phyloP scores from a whole-genome alignment of 2,797 vertebrate species.

The Micromesistius poutassou region DNA sequence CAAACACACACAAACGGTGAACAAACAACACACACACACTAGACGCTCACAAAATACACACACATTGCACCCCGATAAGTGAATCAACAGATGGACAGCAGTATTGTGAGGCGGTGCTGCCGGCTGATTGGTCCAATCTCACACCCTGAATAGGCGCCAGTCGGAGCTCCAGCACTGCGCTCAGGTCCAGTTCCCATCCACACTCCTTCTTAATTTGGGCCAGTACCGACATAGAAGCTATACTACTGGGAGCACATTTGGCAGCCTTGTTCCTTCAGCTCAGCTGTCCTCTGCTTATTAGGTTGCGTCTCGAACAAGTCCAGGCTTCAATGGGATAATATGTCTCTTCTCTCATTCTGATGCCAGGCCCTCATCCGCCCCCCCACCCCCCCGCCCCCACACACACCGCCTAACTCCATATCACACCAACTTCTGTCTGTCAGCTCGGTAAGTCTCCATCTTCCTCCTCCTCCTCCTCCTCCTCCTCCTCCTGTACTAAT shows the following conservation, averaged over 20 bases:
- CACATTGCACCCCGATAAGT: constrained; percentile 48
- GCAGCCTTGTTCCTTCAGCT: constrained; percentile 51
- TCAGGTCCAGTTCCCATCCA: constrained; percentile 47
- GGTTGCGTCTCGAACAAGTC: constrained; percentile 47
- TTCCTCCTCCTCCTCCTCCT: no score
- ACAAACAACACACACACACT: constrained; percentile 14
- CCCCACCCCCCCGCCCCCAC: background rate
- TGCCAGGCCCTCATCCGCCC: constrained; percentile 4
- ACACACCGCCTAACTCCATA: background rate
- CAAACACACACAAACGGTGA: constrained; percentile 6
- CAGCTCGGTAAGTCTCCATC: no score
- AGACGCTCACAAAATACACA: constrained; percentile 14
- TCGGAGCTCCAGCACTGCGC: constrained; percentile 43
- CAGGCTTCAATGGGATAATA: constrained; percentile 40
- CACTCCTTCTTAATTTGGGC: constrained; percentile 70
- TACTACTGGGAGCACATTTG: constrained; percentile 46
- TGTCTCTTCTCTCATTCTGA: constrained; percentile 20
- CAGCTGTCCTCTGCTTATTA: constrained; percentile 59
- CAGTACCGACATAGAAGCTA: constrained; percentile 61
- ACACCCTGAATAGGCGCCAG: constrained; percentile 54
- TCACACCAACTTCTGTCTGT: no score
- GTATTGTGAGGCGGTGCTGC: constrained; percentile 60
- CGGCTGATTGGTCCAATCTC: constrained; percentile 60
- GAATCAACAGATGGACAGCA: constrained; percentile 68
- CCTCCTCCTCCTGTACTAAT: no score